Evolutionary conservation across 2,888 invertebrate genomes (phyloP), one percentile per base, ranked within the genome.

Genomic region (Stenurella melanura): DNA sequence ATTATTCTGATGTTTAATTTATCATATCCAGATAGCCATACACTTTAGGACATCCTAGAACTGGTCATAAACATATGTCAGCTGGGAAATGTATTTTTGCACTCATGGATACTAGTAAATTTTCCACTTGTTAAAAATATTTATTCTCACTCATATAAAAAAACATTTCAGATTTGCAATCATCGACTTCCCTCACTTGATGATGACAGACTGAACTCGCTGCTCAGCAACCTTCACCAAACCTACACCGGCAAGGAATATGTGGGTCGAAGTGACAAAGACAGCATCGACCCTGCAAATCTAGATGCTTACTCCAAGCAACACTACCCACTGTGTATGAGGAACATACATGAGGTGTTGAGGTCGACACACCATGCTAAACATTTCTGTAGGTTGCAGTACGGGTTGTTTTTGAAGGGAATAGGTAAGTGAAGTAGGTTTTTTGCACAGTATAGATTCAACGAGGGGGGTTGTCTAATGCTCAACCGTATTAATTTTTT

Each of bases 261-360:
- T 89, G 90, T 91, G 0, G 42, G 64, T n/a, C 77, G 76, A 71
- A 94, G 95, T 0, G 81, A 82, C 15, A 81, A 85, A 73, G 85
- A 85, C 18, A 80, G 76, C 30, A 82, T 89, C n/a, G 81, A 86
- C 78, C 83, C 85, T 5, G 84, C 82, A 19, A 81, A 85, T 79
- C 89, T 98, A 19, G 96, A 98, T 87, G 90, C 94, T 88, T 90
- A 96, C 19, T 93, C 96, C 0, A 92, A 93, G 78, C 94, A 95
- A 84, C 96, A 97, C 12, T 99, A 95, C 90, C 99, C 99, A 0
- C 90, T 97, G n/a, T 99, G 99, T 87, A 99, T 99, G 99, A 94
- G 96, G 82, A 92, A 94, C 77, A 92, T 98, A 73, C 98, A 99
- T 88, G 95, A 96, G 76, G 91, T 93, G 19, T 88, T 99, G 7